A percentile compares a stretch with the other conserved stretches of the same genome.
phyloP scores from a whole-genome alignment of 1,140 invertebrate species.

The Drosophila repleta region DNA sequence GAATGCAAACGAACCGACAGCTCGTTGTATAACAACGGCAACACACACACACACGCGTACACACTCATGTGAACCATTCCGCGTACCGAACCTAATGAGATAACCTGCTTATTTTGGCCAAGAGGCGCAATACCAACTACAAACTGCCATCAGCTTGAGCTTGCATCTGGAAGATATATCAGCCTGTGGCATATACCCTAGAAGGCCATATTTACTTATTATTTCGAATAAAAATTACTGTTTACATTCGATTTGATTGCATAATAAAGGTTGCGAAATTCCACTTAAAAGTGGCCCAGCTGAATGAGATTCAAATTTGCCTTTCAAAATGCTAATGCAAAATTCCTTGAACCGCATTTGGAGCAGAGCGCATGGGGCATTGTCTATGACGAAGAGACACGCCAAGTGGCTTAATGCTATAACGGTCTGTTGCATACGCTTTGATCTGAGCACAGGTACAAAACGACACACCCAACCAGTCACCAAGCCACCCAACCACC shows the following conservation, averaged over 20 bases:
- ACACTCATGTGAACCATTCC: background rate
- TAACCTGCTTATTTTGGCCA: background rate
- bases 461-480: background rate
- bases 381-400: slow-evolving; percentile 18
- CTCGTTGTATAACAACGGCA: slow-evolving; percentile 7
- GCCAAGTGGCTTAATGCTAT: slow-evolving; percentile 49
- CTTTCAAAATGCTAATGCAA: background rate
- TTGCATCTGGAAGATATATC: too few relatives aligned
- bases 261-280: background rate
- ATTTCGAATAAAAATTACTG: background rate
- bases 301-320: background rate
- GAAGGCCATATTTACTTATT: background rate
- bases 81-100: too few relatives aligned
- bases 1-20: slow-evolving; percentile 19
- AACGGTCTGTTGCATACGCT: slow-evolving; percentile 65
- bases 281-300: background rate
- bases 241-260: background rate
- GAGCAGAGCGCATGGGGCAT: background rate
- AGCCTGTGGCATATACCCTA: too few relatives aligned
- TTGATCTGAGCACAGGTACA: slow-evolving; percentile 54
- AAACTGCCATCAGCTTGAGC: too few relatives aligned
- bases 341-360: background rate
- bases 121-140: background rate
- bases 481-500: background rate
- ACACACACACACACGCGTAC: background rate